Percentiles rank a stretch among this genome's conserved stretches.
phyloP scores from a whole-genome alignment of 2,888 invertebrate species.

The Lycocerus yunnanus region DNA sequence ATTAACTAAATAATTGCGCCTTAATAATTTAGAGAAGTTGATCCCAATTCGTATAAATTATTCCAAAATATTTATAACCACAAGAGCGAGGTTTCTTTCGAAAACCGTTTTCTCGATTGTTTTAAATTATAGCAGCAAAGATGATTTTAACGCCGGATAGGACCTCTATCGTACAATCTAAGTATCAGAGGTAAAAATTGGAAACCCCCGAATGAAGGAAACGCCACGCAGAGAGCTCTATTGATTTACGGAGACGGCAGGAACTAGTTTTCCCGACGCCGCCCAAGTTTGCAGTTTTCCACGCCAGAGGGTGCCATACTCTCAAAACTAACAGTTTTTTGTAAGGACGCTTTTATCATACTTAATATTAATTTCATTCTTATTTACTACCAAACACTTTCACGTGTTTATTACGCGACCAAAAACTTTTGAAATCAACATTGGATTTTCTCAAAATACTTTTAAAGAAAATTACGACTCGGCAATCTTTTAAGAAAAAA shows the following conservation, averaged over 20 bases:
- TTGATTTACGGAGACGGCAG: conserved; percentile 26
- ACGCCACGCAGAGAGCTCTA: conserved; percentile 15
- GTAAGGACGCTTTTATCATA: neutral
- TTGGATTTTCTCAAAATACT: neutral
- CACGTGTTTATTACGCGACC: conserved; percentile 7
- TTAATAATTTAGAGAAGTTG: neutral
- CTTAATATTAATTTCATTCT: conserved; percentile 15
- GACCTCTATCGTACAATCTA: conserved; percentile 12
- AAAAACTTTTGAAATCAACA: neutral
- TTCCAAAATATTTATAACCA: neutral
- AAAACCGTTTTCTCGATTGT: neutral
- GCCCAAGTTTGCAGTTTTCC: conserved; percentile 20
- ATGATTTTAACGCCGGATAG: neutral
- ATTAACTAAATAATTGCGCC: neutral
- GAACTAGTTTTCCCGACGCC: conserved; percentile 22
- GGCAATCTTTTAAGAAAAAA: neutral
- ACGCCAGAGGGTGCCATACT: conserved; percentile 22
- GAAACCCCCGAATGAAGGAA: conserved; percentile 5
- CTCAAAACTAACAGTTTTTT: neutral
- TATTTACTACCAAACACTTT: neutral
- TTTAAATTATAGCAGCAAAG: neutral
- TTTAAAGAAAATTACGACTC: too few species aligned
- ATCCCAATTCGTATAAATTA: neutral
- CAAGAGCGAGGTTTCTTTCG: neutral
- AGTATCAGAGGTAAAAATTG: conserved; percentile 7